Evolutionary conservation across 23 tunicate species (phyloP).

Genomic region (Ciona savignyi): DNA sequence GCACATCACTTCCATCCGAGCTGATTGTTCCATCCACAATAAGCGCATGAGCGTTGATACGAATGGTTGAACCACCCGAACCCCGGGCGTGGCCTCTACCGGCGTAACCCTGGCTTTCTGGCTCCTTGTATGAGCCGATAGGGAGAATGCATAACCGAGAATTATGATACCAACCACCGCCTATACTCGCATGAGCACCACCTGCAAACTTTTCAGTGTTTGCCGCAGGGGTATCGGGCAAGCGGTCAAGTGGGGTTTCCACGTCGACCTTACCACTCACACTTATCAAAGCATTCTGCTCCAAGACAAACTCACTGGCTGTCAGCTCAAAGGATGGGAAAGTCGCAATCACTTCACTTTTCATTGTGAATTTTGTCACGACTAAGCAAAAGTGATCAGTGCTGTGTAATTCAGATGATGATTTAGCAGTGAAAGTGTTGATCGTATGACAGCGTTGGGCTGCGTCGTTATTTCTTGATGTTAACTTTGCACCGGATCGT

Average conservation of each 20-base stretch:
- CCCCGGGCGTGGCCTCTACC: neutral
- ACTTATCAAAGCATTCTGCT: conserved; percentile 6
- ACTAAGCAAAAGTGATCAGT: conserved; percentile 1
- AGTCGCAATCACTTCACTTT: conserved; percentile 3
- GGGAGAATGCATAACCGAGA: neutral
- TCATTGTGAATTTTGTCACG: conserved; percentile 8
- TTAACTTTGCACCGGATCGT: neutral
- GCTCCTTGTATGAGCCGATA: conserved; percentile 7
- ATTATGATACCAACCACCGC: conserved; percentile 24
- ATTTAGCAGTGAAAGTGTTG: conserved; percentile 15
- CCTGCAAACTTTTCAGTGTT: conserved; percentile 8
- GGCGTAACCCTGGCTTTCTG: conserved; percentile 7
- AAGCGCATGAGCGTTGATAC: conserved; percentile 12
- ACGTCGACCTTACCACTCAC: conserved; percentile 8
- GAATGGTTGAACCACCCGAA: conserved; percentile 13
- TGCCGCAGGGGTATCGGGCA: conserved; percentile 1
- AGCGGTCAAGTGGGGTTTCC: conserved; percentile 4
- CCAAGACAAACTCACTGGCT: conserved; percentile 3
- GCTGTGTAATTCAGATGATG: conserved; percentile 4
- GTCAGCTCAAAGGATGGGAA: conserved; percentile 6
- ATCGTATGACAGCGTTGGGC: conserved; percentile 1
- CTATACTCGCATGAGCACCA: conserved; percentile 19
- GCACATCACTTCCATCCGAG: conserved; percentile 15
- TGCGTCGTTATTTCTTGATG: neutral
- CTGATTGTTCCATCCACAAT: conserved; percentile 2